These are phyloP conservation scores for Eulemur albifrons DNA, from an alignment of 2,797 vertebrate genomes.

Conservation along the genomic window DNA sequence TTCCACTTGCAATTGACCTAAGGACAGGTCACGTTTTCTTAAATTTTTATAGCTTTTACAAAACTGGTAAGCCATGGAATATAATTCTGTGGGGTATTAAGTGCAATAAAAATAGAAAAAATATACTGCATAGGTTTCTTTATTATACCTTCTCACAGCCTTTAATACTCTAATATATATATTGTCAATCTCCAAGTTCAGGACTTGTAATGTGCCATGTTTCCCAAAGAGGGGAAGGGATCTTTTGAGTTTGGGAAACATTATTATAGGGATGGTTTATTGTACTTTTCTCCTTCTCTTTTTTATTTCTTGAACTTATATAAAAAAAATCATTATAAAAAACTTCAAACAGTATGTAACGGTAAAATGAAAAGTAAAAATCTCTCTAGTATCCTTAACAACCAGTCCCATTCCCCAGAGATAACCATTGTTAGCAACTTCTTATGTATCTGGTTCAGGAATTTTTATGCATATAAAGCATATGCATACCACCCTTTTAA, in stretches of 20 bases:
- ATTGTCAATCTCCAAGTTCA: not conserved
- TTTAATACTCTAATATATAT: not conserved
- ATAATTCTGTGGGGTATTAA: not conserved
- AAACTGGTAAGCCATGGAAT: not conserved
- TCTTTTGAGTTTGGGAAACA: not conserved
- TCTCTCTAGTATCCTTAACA: not conserved
- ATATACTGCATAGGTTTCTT: not conserved
- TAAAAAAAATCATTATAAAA: not conserved
- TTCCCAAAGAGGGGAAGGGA: not conserved
- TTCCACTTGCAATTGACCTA: not conserved
- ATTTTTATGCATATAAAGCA: not conserved
- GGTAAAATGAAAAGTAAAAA: conserved; percentile 49
- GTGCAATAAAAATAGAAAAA: not conserved
- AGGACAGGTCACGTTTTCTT: not conserved
- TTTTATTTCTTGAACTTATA: not conserved
- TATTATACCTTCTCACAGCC: not conserved
- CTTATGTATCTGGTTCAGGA: conserved; percentile 4
- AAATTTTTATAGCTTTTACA: not conserved
- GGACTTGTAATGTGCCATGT: too few relatives aligned
- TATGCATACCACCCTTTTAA: not conserved
- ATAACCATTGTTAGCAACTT: not conserved
- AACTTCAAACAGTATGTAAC: not conserved
- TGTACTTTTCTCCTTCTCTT: not conserved
- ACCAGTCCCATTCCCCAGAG: not conserved
- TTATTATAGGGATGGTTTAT: not conserved